These are phyloP conservation scores for Chalcosyrphus nemorum DNA, from an alignment of 2,888 invertebrate genomes.

Conservation along the genomic window DNA sequence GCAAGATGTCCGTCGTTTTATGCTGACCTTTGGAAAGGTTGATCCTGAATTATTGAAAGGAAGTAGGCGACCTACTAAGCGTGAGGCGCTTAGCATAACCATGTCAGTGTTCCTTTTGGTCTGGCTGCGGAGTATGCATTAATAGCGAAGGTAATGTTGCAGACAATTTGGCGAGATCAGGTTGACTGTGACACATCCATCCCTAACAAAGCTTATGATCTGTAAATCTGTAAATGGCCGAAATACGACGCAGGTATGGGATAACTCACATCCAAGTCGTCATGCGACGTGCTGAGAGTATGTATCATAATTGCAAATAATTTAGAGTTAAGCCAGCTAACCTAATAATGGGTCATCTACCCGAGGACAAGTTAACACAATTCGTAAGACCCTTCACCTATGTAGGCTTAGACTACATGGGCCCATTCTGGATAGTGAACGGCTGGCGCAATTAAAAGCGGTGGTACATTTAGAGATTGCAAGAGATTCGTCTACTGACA, in stretches of 20 bases:
- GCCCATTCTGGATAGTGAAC: constrained; percentile 51
- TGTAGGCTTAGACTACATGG: constrained; percentile 60
- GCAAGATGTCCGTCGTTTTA: constrained; percentile 17
- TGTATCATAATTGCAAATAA: too few relatives aligned
- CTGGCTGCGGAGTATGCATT: not conserved
- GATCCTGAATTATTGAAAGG: constrained; percentile 6
- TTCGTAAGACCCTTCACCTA: not conserved
- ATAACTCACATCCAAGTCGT: not conserved
- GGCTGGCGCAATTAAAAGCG: constrained; percentile 37
- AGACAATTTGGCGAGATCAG: not conserved
- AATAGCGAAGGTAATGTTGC: not conserved
- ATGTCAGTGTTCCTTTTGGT: not conserved
- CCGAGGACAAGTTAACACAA: constrained; percentile 1
- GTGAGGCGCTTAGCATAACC: not conserved
- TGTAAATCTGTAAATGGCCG: not conserved
- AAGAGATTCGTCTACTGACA: constrained; percentile 42
- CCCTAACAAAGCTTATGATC: not conserved
- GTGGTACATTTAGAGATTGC: constrained; percentile 51
- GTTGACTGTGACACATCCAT: not conserved
- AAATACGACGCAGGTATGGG: not conserved
- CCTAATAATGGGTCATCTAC: too few relatives aligned
- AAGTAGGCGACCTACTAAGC: constrained; percentile 34
- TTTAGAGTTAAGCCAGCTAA: too few relatives aligned
- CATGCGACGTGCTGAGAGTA: not conserved
- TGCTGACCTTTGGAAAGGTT: constrained; percentile 48